Conservation (phyloP, 2,113 vertebrate species). For the Clinocottus analis region DNA sequence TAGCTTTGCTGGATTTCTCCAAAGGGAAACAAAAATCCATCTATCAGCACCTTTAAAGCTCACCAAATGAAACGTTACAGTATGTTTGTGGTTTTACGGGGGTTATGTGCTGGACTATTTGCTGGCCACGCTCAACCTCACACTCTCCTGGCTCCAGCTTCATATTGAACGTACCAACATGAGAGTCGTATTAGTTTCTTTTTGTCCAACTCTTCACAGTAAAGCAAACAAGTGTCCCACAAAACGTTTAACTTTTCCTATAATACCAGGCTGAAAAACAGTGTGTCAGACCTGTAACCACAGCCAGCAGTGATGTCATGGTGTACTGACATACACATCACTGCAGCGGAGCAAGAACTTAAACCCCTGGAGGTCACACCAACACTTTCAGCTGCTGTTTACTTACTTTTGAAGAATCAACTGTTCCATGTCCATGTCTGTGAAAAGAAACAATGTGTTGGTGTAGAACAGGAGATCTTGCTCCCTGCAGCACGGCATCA, state of each 20-base stretch:
- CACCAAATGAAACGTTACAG: not conserved
- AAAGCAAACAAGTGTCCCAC: not conserved
- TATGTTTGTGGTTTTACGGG: not conserved
- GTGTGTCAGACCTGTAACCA: not conserved
- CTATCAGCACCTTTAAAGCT: not conserved
- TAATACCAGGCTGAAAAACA: not conserved
- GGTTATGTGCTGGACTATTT: not conserved
- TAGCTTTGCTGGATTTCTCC: not conserved
- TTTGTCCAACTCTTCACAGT: not conserved
- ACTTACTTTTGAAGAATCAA: not conserved
- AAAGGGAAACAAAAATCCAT: not conserved
- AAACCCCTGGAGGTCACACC: not conserved
- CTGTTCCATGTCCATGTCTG: not conserved
- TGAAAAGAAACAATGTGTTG: not conserved
- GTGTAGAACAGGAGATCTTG: not conserved
- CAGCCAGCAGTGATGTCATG: not conserved
- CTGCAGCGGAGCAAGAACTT: not conserved
- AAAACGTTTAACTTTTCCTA: not conserved
- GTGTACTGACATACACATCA: not conserved
- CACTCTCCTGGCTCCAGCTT: not conserved
- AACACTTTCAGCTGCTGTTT: not conserved
- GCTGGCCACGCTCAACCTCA: not conserved
- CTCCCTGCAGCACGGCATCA: constrained; percentile 2
- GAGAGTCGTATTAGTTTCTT: not conserved
- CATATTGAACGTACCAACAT: not conserved